Conservation (phyloP, 2,113 vertebrate species). For the Melanotaenia duboulayi region DNA sequence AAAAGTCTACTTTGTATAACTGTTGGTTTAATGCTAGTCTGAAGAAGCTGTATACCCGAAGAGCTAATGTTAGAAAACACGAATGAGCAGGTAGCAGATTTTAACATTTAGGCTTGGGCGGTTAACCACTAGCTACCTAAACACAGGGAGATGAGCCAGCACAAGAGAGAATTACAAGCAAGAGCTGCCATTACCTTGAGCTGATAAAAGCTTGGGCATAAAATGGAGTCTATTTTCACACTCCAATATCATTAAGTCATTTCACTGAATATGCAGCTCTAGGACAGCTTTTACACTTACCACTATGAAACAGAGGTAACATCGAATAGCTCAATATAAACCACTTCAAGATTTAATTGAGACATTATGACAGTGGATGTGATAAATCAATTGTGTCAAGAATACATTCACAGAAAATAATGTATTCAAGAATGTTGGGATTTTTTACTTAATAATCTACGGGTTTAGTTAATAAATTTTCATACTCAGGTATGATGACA, state of each 20-base stretch:
- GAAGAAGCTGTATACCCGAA: not conserved
- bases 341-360: no score
- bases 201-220: conserved; percentile 9
- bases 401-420: no score
- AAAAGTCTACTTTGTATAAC: not conserved
- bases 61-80: conserved; percentile 6
- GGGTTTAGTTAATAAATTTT: no score
- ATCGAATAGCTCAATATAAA: no score
- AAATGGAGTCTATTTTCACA: not conserved
- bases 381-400: no score
- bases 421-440: no score
- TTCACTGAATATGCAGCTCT: not conserved
- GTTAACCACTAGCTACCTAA: not conserved
- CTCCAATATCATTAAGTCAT: not conserved
- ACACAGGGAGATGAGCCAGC: not conserved
- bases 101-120: not conserved
- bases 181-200: conserved; percentile 9
- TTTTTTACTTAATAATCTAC: no score
- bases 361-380: no score
- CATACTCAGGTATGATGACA: no score
- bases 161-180: no score
- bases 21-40: not conserved
- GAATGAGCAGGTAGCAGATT: not conserved
- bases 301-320: no score
- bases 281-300: no score